Base-by-base conservation (phyloP, 2,797 vertebrate species). In the Hydrophis major region DNA sequence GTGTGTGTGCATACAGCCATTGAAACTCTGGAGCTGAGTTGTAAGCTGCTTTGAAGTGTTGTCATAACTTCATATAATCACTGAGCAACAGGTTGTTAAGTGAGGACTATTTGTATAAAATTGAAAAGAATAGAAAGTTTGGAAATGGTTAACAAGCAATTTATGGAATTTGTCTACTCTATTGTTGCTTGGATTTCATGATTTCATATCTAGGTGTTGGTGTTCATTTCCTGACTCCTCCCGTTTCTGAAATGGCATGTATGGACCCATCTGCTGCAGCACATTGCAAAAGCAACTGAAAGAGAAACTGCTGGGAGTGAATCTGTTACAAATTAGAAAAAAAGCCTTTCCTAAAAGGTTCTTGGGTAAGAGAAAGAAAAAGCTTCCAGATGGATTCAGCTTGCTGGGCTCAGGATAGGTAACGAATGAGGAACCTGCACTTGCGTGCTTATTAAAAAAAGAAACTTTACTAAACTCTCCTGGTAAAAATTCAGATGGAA, bases 401-500 rank as follows among this genome's bases (percentile, higher is more conserved):
- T 94, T 95, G 96, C 95, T 95, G 95, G 96, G 94, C 90, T 87
- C 83, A 92, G 12, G 74, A 93, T 92, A 95, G 95, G 97, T 97
- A 98, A 97, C 95, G 96, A 97, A 97, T 97, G 93, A 96, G 91
- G 96, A 97, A 96, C 83, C 1, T 90, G 96, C 95, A 92, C 95
- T 93, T 94, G 95, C 94, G 66, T 91, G 92, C 86, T 47, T 83
- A 11, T 66, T 66, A 37, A 37, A 87, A 95, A 97, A 97, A 97
- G 96, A 97, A 97, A 97, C 98, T 13, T 97, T 95, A 96, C 94
- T 97, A 96, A 95, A 94, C 94, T 93, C 94, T 96, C 93, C 93
- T 96, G 97, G 96, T 97, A 97, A 98, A 98, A 98, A 97, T 95
- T 94, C 96, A 96, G 95, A 96, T 95, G 97, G 98, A 97, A 97